Evolutionary conservation across 2,888 invertebrate genomes (phyloP).

Genomic region (Andrena flavipes): DNA sequence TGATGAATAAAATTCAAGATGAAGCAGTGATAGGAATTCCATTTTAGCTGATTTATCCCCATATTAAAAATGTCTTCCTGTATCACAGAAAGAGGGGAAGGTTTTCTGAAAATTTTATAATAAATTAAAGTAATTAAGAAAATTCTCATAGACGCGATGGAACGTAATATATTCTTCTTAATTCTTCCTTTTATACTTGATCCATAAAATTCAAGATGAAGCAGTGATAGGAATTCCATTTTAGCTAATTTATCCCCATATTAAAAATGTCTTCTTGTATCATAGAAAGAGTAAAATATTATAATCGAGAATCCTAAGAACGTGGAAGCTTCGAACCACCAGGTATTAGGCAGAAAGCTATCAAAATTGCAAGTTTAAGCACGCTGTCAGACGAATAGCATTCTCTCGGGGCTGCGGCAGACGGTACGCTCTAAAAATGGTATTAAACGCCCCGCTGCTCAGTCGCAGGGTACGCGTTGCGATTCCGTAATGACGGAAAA

Average conservation of each 20-base stretch:
- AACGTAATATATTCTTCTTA: too few relatives aligned
- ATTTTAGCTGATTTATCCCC: not conserved
- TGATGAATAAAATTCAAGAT: too few relatives aligned
- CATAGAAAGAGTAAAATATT: not conserved
- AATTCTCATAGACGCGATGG: too few relatives aligned
- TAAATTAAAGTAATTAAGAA: too few relatives aligned
- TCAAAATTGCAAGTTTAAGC: not conserved
- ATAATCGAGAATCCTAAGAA: not conserved
- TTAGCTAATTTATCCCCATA: not conserved
- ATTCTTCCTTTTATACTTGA: too few relatives aligned
- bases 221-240: not conserved
- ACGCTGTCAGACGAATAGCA: not conserved
- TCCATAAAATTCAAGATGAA: too few relatives aligned
- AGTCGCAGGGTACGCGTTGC: slow-evolving; percentile 40
- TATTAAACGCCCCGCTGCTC: slow-evolving; percentile 35
- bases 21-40: not conserved
- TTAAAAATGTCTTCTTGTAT: too few relatives aligned
- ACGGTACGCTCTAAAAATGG: slow-evolving; percentile 49
- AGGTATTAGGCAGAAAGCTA: slow-evolving; percentile 8
- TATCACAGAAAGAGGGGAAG: too few relatives aligned
- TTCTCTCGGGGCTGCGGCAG: slow-evolving; percentile 15
- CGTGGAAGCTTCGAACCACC: not conserved
- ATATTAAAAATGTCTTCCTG: too few relatives aligned
- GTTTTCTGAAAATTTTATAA: too few relatives aligned
- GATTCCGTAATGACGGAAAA: slow-evolving; percentile 53